Evolutionary conservation across 64 coral and sea anemone genomes (phyloP).

Genomic region (Actinia tenebrosa): DNA sequence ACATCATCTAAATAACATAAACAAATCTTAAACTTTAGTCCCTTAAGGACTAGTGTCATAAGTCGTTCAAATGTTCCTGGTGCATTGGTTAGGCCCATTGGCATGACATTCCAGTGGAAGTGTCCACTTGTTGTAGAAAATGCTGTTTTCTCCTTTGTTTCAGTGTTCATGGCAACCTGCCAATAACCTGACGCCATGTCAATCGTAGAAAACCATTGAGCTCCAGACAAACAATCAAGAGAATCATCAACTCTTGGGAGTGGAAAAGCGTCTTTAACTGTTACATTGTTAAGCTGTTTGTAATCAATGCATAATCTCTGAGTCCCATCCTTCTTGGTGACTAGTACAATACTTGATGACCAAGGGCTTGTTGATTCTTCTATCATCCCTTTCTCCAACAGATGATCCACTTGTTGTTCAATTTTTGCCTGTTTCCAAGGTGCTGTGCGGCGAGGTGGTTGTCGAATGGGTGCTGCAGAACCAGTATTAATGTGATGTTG

Average conservation of each 20-base stretch:
- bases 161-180: conserved; percentile 34
- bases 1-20: conserved; percentile 39
- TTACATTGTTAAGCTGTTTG: conserved; percentile 21
- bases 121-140: conserved; percentile 18
- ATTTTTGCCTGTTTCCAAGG: conserved; percentile 19
- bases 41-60: conserved; percentile 23
- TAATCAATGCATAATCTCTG: conserved; percentile 23
- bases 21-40: conserved; percentile 12
- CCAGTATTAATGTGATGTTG: conserved; percentile 35
- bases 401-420: background rate
- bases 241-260: background rate
- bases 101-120: conserved; percentile 21
- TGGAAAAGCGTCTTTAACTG: conserved; percentile 27
- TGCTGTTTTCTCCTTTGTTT: conserved; percentile 29
- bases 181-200: conserved; percentile 31
- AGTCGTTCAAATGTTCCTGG: conserved; percentile 30
- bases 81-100: conserved; percentile 27
- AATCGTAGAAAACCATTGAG: conserved; percentile 9
- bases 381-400: conserved; percentile 22
- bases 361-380: conserved; percentile 23
- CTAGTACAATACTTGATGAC: conserved; percentile 9
- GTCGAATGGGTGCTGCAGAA: background rate
- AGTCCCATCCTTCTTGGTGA: conserved; percentile 25
- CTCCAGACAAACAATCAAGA: conserved; percentile 24
- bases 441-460: conserved; percentile 9